Base-by-base conservation (phyloP, 2,113 vertebrate genomes). In the Bubo scandiacus region DNA sequence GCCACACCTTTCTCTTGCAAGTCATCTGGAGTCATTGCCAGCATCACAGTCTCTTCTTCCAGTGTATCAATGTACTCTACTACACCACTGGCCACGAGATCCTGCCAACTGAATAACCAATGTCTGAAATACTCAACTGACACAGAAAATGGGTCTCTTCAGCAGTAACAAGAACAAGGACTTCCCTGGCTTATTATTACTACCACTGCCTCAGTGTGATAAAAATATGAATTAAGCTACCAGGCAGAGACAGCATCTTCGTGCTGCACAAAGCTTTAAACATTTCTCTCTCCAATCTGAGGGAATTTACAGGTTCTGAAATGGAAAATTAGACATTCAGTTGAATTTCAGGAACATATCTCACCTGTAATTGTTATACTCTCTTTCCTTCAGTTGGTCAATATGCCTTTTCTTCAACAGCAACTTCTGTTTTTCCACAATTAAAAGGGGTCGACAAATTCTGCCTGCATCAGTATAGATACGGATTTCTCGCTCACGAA, bases 331-430 rank as follows among this genome's bases (percentile, higher is more conserved):
- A 65, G 22, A 68, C 29, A 8, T 45, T 9, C 27, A 57, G 22
- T 7, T 45, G 21, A 75, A 57, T 67, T 68, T 51, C 43, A 61
- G 65, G 13, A 38, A 38, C 2, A 3, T 6, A 19, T 74, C 96
- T 93, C 93, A 99, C 99, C 99, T 99, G 98, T 99, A 99, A 92
- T 99, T 99, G 97, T 99, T 99, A 97, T 99, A 99, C 94, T 99
- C 99, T 65, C 99, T 95, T 95, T 99, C 99, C 96, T 99, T 99
- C 78, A 99, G 96, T 25, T 99, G 99, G 97, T 99, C 99, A 52
- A 99, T 99, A 93, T 99, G 99, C 49, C 99, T 98, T 92, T 99
- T 99, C 98, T 99, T 99, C 95, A 99, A 97, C 73, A 99, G 97
- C 14, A 99, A 97, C 65, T 99, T 99, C 92, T 99, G 99, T 73